These are phyloP conservation scores for Phalacrocorax brasilianus DNA, from an alignment of 2,113 vertebrate species.

Conservation along the genomic window DNA sequence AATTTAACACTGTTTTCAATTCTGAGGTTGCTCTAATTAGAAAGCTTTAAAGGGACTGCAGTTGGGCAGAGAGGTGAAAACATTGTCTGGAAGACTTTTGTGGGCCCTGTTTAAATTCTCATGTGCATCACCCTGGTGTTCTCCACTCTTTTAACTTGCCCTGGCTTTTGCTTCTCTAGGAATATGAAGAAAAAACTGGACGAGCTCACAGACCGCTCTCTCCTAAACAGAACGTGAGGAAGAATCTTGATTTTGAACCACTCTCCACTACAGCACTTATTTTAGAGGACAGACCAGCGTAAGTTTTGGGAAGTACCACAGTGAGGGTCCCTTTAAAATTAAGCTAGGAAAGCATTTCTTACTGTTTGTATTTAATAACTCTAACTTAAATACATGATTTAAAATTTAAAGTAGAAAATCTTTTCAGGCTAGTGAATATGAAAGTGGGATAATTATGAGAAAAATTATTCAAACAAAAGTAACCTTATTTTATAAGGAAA, in stretches of 20 bases:
- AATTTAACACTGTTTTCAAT: neutral
- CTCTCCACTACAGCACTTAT: slow-evolving; percentile 97
- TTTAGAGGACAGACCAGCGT: slow-evolving; percentile 94
- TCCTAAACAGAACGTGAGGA: slow-evolving; percentile 90
- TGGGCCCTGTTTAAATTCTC: neutral
- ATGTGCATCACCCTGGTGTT: neutral
- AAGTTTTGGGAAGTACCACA: slow-evolving; percentile 61
- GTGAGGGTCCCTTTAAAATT: neutral
- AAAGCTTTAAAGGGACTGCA: neutral
- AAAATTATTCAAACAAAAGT: neutral
- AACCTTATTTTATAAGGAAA: neutral
- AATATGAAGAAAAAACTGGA: slow-evolving; percentile 93
- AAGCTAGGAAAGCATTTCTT: neutral
- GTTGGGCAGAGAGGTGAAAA: neutral
- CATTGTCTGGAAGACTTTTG: neutral
- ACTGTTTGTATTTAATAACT: neutral
- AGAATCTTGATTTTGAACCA: slow-evolving; percentile 92
- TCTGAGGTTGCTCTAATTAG: neutral
- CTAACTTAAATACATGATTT: neutral
- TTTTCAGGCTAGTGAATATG: neutral
- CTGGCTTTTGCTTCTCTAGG: slow-evolving; percentile 72
- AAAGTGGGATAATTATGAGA: neutral
- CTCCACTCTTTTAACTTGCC: neutral
- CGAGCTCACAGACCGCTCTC: slow-evolving; percentile 83
- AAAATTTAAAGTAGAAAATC: neutral